These are phyloP conservation scores for Poeciliopsis prolifica DNA, from an alignment of 2,113 vertebrate species.

Conservation along the genomic window DNA sequence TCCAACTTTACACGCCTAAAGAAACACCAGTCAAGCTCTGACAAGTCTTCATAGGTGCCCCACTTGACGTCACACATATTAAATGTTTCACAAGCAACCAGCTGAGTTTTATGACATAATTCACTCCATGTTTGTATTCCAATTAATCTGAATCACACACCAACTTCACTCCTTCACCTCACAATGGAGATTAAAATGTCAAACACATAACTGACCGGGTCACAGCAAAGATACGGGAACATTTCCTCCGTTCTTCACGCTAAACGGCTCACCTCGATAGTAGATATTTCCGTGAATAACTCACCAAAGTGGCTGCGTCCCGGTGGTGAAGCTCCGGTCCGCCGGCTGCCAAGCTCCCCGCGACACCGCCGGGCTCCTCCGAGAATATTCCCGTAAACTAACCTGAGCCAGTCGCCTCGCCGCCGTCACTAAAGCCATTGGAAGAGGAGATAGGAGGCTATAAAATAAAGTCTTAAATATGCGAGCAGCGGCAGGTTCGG, in stretches of 20 bases:
- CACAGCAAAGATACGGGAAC: background rate
- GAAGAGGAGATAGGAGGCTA: accelerated
- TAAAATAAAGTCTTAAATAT: background rate
- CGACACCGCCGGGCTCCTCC: slow-evolving; percentile 20
- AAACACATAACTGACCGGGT: background rate
- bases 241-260: background rate
- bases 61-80: no score
- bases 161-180: no score
- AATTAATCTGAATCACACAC: no score
- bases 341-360: background rate
- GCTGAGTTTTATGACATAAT: no score
- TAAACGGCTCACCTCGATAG: background rate
- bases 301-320: slow-evolving; percentile 36
- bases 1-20: no score
- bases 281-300: background rate
- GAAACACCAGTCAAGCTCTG: no score
- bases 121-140: no score
- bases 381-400: slow-evolving; percentile 14
- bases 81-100: no score
- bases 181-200: no score
- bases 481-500: background rate
- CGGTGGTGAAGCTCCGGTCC: slow-evolving; percentile 46
- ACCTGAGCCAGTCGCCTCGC: slow-evolving; percentile 37
- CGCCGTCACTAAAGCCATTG: slow-evolving; percentile 62
- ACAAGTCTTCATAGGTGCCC: no score